Base-by-base conservation (phyloP, 2,113 vertebrate genomes). In the Esox niger region DNA sequence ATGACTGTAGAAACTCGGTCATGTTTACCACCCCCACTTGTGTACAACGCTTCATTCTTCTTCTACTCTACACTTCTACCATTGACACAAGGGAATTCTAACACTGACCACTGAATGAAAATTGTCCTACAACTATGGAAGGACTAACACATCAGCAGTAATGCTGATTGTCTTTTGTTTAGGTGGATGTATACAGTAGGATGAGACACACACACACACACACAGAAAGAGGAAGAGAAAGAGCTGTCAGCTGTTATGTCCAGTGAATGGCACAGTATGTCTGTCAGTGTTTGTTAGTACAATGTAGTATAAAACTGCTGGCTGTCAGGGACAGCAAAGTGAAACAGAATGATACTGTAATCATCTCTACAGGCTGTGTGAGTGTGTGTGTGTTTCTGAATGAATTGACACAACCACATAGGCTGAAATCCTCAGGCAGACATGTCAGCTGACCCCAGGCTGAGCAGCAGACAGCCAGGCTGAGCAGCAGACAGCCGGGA, bases 211-310 rank as follows among this genome's bases (percentile, higher is more conserved):
- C n/a, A n/a, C n/a, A n/a, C n/a, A n/a, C n/a, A n/a, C n/a, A n/a
- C n/a, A n/a, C n/a, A n/a, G n/a, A n/a, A n/a, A n/a, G n/a, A n/a
- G n/a, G n/a, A n/a, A n/a, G n/a, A n/a, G n/a, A n/a, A n/a, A n/a
- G n/a, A 85, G 81, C 79, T 87, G 85, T 82, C 81, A 82, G 65
- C 69, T 71, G 68, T 68, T 61, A 76, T 89, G 85, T 76, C 77
- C 64, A 76, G 49, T 76, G 82, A 87, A 83, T 43, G 52, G 58
- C 82, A 75, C 78, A 81, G 82, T 73, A 76, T 82, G 77, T 70
- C 70, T 81, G 84, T 86, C 83, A 82, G 74, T 79, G 66, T 69
- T 81, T 84, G 75, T 87, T 87, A 88, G 86, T 84, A 83, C 75
- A n/a, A n/a, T n/a, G n/a, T n/a, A n/a, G n/a, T 73, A 81, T 65